Percentiles rank a stretch among this genome's conserved stretches.
These are phyloP conservation scores for Isotomurus palustris DNA, from an alignment of 2,888 invertebrate species.

Conservation along the genomic window DNA sequence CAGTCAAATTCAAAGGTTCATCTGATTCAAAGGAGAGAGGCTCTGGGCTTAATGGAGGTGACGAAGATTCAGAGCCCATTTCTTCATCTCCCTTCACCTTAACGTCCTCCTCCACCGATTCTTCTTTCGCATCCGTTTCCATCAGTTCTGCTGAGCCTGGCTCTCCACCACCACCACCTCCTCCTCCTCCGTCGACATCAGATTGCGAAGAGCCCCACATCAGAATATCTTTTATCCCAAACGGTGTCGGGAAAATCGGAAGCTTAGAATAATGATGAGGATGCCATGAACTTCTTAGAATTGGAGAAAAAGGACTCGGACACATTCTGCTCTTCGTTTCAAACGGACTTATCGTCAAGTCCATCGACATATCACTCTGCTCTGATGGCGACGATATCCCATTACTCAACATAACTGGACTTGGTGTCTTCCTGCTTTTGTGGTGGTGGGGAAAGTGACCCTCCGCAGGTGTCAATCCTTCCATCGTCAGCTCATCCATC, in stretches of 20 bases:
- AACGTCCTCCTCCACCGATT: background rate
- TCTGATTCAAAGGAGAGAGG: slow-evolving; percentile 35
- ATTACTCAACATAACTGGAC: slow-evolving; percentile 13
- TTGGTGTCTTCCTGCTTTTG: background rate
- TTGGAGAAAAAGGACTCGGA: slow-evolving; percentile 9
- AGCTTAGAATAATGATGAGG: slow-evolving; percentile 82
- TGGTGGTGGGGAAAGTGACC: slow-evolving; percentile 1
- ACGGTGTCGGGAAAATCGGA: slow-evolving; percentile 76
- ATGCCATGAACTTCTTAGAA: slow-evolving; percentile 63
- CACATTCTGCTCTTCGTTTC: slow-evolving; percentile 8
- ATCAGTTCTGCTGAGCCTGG: background rate
- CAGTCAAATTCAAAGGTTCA: slow-evolving; percentile 50
- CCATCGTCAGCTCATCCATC: slow-evolving; percentile 34
- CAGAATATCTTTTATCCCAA: slow-evolving; percentile 81
- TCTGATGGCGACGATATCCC: slow-evolving; percentile 23
- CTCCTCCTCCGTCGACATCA: slow-evolving; percentile 36
- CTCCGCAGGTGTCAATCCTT: slow-evolving; percentile 8
- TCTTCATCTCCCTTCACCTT: background rate
- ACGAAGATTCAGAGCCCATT: background rate
- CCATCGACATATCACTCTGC: slow-evolving; percentile 24
- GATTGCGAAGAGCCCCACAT: slow-evolving; percentile 56
- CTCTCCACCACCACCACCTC: background rate
- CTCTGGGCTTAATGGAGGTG: slow-evolving; percentile 5
- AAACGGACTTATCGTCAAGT: slow-evolving; percentile 21
- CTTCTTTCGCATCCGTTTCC: background rate